A percentile compares a stretch with the other conserved stretches of the same genome.
phyloP scores from a whole-genome alignment of 1,140 invertebrate genomes.

The Sarcophaga peregrina region DNA sequence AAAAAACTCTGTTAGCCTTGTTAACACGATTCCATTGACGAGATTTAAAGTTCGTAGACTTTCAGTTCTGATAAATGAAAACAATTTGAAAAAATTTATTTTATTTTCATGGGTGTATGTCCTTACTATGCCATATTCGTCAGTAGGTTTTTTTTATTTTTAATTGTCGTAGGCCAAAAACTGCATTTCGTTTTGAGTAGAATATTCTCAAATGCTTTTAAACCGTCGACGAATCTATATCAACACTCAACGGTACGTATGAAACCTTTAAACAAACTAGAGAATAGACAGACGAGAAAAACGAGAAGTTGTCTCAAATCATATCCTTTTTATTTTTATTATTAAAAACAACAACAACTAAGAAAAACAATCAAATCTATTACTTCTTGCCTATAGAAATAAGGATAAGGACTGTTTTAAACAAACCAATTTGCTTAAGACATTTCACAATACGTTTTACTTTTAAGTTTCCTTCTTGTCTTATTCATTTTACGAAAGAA shows the following conservation, averaged over 20 bases:
- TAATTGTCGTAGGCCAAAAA: neutral
- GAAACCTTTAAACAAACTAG: neutral
- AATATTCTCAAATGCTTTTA: neutral
- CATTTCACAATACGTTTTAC: slow-evolving; percentile 7
- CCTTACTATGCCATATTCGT: neutral
- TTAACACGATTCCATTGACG: too few species aligned
- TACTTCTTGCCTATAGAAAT: neutral
- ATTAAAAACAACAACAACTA: slow-evolving; percentile 4
- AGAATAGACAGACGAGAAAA: neutral
- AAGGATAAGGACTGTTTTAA: neutral
- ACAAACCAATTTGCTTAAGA: slow-evolving; percentile 8
- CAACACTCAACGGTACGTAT: neutral
- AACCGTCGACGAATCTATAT: neutral
- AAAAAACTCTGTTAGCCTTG: too few species aligned
- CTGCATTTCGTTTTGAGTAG: neutral
- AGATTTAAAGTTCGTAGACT: too few species aligned
- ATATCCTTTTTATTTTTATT: slow-evolving; percentile 1
- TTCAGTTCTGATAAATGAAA: neutral
- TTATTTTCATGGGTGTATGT: neutral
- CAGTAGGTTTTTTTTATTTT: neutral
- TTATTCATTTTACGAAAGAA: too few species aligned
- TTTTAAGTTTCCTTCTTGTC: neutral
- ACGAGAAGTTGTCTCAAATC: neutral
- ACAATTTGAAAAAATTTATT: neutral
- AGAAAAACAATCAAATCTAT: neutral